Conservation (phyloP, 2,113 vertebrate genomes). For the Antechinus stuartii region DNA sequence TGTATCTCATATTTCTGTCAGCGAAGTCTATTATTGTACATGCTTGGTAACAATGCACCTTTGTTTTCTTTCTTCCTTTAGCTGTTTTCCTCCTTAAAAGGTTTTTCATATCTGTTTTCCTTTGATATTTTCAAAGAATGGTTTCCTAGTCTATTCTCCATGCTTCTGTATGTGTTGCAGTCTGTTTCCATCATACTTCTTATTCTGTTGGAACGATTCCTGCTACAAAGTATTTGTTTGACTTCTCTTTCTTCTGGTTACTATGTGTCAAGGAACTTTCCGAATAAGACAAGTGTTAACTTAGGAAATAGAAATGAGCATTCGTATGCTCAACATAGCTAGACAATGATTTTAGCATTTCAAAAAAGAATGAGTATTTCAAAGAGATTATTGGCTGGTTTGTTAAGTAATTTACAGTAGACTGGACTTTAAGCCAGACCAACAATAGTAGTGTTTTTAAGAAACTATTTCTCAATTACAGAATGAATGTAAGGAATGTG, state of each 20-base stretch:
- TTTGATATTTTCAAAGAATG: background rate
- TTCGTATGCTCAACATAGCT: constrained; percentile 42
- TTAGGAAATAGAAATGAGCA: constrained; percentile 19
- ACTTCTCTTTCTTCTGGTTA: constrained; percentile 15
- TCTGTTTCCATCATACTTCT: background rate
- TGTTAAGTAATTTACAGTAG: constrained; percentile 60
- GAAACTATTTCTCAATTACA: constrained; percentile 58
- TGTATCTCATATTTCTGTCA: background rate
- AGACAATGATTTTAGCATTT: constrained; percentile 62
- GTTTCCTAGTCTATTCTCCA: background rate
- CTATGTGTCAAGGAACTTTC: constrained; percentile 43
- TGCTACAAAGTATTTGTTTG: background rate
- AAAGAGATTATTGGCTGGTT: constrained; percentile 16
- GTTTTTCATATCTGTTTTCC: background rate
- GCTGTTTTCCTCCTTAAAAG: background rate
- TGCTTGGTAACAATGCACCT: background rate
- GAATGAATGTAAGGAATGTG: constrained; percentile 76
- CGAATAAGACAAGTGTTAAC: constrained; percentile 16
- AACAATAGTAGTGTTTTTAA: constrained; percentile 65
- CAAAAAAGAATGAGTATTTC: constrained; percentile 64
- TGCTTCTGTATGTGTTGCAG: background rate
- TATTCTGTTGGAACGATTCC: accelerated
- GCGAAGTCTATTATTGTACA: background rate
- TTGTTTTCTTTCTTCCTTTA: background rate
- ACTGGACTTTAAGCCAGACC: constrained; percentile 51